These are phyloP conservation scores for Drosophila mettleri DNA, from an alignment of 2,888 invertebrate species.

Conservation along the genomic window DNA sequence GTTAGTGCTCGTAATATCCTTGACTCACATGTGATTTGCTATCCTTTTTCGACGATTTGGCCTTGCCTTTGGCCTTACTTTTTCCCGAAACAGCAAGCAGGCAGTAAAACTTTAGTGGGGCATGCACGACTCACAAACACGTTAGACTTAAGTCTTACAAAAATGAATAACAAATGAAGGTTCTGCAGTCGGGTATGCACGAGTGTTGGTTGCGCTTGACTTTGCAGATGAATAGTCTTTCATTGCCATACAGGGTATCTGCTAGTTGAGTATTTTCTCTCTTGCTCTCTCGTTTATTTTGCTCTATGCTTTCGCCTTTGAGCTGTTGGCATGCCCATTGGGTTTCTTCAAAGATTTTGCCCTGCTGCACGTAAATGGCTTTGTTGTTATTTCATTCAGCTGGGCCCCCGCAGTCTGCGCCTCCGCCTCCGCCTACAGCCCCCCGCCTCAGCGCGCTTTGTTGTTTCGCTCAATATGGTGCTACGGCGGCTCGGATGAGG, in stretches of 20 bases:
- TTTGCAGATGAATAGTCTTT: not conserved
- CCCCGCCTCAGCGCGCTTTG: not conserved
- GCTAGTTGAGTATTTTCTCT: not conserved
- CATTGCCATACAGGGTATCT: not conserved
- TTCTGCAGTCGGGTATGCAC: not conserved
- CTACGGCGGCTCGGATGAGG: not conserved
- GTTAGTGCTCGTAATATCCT: constrained; percentile 31
- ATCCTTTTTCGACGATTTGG: constrained; percentile 48
- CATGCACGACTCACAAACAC: constrained; percentile 1
- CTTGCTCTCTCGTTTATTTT: constrained; percentile 1
- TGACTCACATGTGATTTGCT: constrained; percentile 43
- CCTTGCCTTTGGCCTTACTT: constrained; percentile 32
- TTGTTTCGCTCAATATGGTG: constrained; percentile 32
- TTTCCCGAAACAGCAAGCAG: not conserved
- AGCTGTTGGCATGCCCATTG: constrained; percentile 45
- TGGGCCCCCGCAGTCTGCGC: too few relatives aligned
- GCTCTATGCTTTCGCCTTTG: constrained; percentile 30
- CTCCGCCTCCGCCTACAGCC: too few relatives aligned
- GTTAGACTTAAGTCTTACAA: not conserved
- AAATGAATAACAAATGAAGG: not conserved
- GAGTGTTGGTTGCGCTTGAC: not conserved
- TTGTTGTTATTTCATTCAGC: constrained; percentile 47
- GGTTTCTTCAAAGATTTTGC: constrained; percentile 53
- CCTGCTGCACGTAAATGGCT: constrained; percentile 58
- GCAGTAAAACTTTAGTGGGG: not conserved